Conservation (phyloP, 2,797 vertebrate genomes). For the Thripadectes ignobilis region DNA sequence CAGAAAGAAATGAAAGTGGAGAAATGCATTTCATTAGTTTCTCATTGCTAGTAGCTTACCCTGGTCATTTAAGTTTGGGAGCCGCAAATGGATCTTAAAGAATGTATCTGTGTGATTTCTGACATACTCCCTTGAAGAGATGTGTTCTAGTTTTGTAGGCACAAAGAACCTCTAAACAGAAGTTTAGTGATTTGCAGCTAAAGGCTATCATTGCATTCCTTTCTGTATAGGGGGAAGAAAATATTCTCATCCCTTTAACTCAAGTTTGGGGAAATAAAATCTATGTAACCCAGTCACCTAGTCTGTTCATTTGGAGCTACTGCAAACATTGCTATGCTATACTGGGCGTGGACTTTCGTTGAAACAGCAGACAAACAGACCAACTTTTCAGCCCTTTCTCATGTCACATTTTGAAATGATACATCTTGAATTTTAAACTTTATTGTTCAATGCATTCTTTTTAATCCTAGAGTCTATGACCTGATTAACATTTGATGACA, state of each 20-base stretch:
- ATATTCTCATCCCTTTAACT: background rate
- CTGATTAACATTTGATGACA: background rate
- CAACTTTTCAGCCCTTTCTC: background rate
- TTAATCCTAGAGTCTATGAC: background rate
- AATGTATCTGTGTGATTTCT: background rate
- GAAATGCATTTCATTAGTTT: background rate
- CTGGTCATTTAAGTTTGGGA: background rate
- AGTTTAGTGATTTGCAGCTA: background rate
- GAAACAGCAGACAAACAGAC: background rate
- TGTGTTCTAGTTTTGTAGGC: background rate
- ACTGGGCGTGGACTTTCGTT: accelerated
- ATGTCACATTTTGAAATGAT: background rate
- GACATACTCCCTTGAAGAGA: background rate
- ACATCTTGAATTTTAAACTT: background rate
- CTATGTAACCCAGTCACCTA: background rate
- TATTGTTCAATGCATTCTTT: background rate
- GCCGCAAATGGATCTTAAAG: background rate
- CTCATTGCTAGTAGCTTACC: background rate
- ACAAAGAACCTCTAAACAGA: background rate
- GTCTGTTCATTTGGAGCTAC: background rate
- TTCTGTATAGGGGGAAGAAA: background rate
- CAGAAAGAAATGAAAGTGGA: background rate
- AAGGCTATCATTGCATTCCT: background rate
- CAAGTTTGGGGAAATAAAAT: background rate
- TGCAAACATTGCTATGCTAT: accelerated